These are phyloP conservation scores for Meda fulgida DNA, from an alignment of 2,797 vertebrate species.

Conservation along the genomic window DNA sequence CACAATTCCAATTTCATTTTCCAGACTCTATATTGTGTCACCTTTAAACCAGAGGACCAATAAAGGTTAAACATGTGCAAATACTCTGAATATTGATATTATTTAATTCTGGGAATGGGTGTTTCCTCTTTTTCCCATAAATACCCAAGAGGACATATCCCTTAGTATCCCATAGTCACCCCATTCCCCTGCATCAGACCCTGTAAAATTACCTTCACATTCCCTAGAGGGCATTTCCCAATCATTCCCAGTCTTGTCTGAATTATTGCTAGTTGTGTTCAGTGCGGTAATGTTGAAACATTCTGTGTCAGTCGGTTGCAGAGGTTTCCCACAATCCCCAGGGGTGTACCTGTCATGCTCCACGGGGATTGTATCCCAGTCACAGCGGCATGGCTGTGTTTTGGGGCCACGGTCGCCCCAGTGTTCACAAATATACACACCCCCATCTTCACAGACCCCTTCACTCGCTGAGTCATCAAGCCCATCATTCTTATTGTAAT, in stretches of 20 bases:
- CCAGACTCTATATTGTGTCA: not conserved
- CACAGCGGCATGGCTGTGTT: slow-evolving; percentile 50
- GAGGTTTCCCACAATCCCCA: slow-evolving; percentile 46
- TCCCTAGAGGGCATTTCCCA: slow-evolving; percentile 45
- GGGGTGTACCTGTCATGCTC: slow-evolving; percentile 52
- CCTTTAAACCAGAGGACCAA: not conserved
- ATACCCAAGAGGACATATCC: slow-evolving; percentile 38
- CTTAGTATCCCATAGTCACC: slow-evolving; percentile 27
- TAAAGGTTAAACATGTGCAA: not conserved
- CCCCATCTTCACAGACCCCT: slow-evolving; percentile 51
- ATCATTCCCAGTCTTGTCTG: slow-evolving; percentile 29
- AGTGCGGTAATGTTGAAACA: not conserved
- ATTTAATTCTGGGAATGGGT: slow-evolving; percentile 66
- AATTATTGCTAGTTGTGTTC: slow-evolving; percentile 44
- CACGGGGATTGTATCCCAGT: slow-evolving; percentile 57
- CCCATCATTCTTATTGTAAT: slow-evolving; percentile 79
- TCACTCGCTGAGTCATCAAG: slow-evolving; percentile 73
- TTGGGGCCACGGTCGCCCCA: slow-evolving; percentile 53
- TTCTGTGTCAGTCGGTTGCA: slow-evolving; percentile 3
- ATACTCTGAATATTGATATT: not conserved
- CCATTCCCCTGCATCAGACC: slow-evolving; percentile 23
- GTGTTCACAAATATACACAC: slow-evolving; percentile 66
- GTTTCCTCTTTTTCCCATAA: slow-evolving; percentile 55
- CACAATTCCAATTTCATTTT: not conserved
- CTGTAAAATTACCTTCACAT: slow-evolving; percentile 46